phyloP scores from a whole-genome alignment of 2,797 vertebrate genomes.

The Chrysocyon brachyurus region DNA sequence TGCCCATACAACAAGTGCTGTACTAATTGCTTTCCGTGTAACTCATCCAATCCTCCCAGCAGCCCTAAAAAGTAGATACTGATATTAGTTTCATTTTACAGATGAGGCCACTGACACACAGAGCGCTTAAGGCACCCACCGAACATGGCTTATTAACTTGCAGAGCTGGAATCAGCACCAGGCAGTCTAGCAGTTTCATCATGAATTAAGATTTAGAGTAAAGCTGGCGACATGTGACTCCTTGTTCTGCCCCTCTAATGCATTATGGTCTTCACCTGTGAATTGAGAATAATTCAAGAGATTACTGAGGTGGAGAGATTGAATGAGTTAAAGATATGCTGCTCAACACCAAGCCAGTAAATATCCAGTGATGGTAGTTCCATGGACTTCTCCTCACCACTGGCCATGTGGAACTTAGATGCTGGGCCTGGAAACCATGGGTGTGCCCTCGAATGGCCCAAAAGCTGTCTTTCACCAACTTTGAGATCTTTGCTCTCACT shows the following conservation, averaged over 20 bases:
- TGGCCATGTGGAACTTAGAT: not conserved
- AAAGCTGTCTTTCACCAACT: not conserved
- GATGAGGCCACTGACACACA: not conserved
- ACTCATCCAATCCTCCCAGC: not conserved
- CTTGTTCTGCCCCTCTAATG: not conserved
- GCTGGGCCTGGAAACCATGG: not conserved
- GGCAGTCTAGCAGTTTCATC: not conserved
- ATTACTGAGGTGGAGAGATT: not conserved
- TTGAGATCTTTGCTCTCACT: conserved; percentile 27
- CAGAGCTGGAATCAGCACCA: not conserved
- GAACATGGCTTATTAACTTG: not conserved
- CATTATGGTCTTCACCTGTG: conserved; percentile 33
- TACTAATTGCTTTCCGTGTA: not conserved
- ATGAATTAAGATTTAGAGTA: conserved; percentile 21
- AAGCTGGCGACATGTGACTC: not conserved
- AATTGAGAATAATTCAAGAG: conserved; percentile 43
- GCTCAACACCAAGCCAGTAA: not conserved
- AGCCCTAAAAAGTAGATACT: not conserved
- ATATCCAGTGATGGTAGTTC: not conserved
- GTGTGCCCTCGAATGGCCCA: not conserved
- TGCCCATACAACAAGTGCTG: not conserved
- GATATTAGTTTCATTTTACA: not conserved
- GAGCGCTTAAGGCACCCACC: not conserved
- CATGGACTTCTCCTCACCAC: not conserved
- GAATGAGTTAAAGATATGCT: not conserved